Conservation (phyloP, 2,797 vertebrate species). For the Lepus oiostolus region DNA sequence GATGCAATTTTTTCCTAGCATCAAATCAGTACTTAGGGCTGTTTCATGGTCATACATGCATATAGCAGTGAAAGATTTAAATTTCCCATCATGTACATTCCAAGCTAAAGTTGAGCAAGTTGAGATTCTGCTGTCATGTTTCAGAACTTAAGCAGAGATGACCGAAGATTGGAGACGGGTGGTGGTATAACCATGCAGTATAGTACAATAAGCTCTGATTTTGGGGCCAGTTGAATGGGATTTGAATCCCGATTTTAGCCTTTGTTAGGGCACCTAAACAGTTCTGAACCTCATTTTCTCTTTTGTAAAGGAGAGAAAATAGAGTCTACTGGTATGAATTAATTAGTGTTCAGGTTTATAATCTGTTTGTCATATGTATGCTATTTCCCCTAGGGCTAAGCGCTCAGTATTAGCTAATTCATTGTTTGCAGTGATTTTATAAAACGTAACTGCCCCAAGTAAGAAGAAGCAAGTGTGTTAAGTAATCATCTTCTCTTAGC, state of each 20-base stretch:
- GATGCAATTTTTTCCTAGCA: not conserved
- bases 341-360: not conserved
- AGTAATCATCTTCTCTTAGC: no score
- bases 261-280: not conserved
- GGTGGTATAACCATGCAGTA: not conserved
- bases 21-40: not conserved
- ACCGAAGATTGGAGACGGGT: not conserved
- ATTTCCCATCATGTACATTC: not conserved
- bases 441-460: not conserved
- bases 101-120: not conserved
- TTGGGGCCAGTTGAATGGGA: not conserved
- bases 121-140: not conserved
- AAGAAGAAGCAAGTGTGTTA: not conserved
- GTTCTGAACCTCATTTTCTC: not conserved
- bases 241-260: not conserved
- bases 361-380: not conserved
- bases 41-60: not conserved
- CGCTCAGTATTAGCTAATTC: conserved; percentile 19
- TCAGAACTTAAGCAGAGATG: not conserved
- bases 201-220: not conserved
- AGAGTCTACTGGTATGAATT: not conserved
- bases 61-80: not conserved
- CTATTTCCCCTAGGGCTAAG: not conserved
- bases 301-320: conserved; percentile 18
- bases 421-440: not conserved